Percentiles rank a stretch among this genome's conserved stretches.
Evolutionary conservation across 2,113 vertebrate species (phyloP).

Genomic region (Meleagris gallopavo): DNA sequence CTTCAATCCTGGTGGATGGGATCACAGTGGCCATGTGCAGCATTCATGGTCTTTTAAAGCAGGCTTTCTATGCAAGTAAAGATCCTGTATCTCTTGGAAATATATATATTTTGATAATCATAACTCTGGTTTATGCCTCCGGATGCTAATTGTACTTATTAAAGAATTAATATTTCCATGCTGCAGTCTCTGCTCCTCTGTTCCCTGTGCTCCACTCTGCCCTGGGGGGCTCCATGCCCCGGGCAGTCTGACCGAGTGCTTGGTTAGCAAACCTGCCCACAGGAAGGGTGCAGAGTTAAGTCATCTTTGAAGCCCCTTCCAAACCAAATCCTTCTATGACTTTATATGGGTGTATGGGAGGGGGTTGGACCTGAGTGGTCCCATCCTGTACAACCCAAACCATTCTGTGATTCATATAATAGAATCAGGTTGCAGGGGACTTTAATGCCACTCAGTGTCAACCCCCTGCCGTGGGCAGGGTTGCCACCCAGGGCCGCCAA

Average conservation of each 20-base stretch:
- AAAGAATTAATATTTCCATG: conserved; percentile 9
- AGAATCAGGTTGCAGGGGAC: too few relatives aligned
- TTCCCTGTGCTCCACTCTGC: accelerated
- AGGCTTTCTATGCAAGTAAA: conserved; percentile 46
- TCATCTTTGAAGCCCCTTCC: too few relatives aligned
- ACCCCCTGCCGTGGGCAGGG: too few relatives aligned
- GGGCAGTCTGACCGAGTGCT: background rate
- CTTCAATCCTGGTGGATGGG: background rate
- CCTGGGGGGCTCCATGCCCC: background rate
- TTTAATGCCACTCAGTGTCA: too few relatives aligned
- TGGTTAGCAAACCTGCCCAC: too few relatives aligned
- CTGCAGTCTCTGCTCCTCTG: background rate
- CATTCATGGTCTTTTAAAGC: background rate
- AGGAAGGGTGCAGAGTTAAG: too few relatives aligned
- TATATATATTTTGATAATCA: background rate
- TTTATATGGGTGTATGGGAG: too few relatives aligned
- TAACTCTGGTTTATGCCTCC: conserved; percentile 3
- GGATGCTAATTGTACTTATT: background rate
- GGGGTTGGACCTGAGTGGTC: too few relatives aligned
- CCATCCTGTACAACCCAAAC: too few relatives aligned
- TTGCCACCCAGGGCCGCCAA: too few relatives aligned
- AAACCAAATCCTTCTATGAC: too few relatives aligned
- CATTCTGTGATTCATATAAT: too few relatives aligned
- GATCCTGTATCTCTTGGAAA: background rate
- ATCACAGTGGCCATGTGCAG: background rate